These are phyloP conservation scores for Eupsittula cactorum DNA, from an alignment of 2,113 vertebrate genomes.

Conservation along the genomic window DNA sequence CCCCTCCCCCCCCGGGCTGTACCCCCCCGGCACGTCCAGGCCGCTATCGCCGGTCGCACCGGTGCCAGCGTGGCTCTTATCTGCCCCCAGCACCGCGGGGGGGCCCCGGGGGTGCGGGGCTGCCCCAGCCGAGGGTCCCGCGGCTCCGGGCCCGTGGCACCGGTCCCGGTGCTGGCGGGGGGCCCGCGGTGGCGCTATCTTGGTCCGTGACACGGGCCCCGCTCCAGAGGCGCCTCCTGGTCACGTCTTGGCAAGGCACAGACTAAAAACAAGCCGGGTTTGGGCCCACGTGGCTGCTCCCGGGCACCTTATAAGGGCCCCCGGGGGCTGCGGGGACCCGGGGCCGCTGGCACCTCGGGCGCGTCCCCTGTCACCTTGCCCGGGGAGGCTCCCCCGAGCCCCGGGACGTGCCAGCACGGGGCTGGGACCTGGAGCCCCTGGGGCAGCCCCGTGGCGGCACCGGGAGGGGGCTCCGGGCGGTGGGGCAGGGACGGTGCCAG, in stretches of 20 bases:
- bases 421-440: neutral
- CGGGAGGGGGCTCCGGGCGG: accelerated
- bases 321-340: neutral
- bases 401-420: accelerated
- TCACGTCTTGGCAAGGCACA: neutral
- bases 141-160: no score
- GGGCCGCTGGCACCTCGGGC: neutral
- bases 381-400: neutral
- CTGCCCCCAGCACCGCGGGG: neutral
- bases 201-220: slow-evolving; percentile 16
- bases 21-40: slow-evolving; percentile 1
- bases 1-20: neutral
- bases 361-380: neutral
- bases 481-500: accelerated
- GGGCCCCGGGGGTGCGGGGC: no score
- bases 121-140: neutral
- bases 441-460: accelerated
- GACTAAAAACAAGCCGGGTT: slow-evolving; percentile 53
- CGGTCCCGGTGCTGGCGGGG: neutral
- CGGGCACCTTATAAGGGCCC: neutral
- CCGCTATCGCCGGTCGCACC: neutral
- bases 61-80: neutral
- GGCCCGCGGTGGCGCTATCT: neutral
- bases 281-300: slow-evolving; percentile 1
- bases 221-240: slow-evolving; percentile 16